These are phyloP conservation scores for Pachliopta kotzebuea DNA, from an alignment of 2,888 invertebrate genomes.

Conservation along the genomic window DNA sequence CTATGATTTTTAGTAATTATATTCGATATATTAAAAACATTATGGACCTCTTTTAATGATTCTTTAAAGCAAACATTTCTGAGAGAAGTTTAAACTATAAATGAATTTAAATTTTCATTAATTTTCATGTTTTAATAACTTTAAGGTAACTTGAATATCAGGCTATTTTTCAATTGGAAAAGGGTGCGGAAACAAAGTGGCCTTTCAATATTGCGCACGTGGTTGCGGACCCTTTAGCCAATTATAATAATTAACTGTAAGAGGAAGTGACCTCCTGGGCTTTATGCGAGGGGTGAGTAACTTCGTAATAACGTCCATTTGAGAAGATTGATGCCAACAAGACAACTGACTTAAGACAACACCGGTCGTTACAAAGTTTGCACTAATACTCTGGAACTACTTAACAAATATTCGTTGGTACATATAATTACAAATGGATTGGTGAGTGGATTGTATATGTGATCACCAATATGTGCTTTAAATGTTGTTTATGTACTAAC, in stretches of 20 bases:
- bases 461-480: not conserved
- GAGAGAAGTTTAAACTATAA: not conserved
- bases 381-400: slow-evolving; percentile 38
- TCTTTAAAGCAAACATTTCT: too few relatives aligned
- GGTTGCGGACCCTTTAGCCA: slow-evolving; percentile 58
- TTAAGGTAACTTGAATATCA: slow-evolving; percentile 22
- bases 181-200: slow-evolving; percentile 48
- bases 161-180: slow-evolving; percentile 32
- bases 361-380: slow-evolving; percentile 58
- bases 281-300: slow-evolving; percentile 53
- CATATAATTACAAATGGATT: not conserved
- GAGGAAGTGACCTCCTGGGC: slow-evolving; percentile 76
- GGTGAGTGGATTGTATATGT: not conserved
- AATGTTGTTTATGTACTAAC: too few relatives aligned
- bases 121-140: slow-evolving; percentile 30
- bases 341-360: slow-evolving; percentile 69
- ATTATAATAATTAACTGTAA: slow-evolving; percentile 78
- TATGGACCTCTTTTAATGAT: not conserved
- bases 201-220: slow-evolving; percentile 50
- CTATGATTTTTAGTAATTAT: too few relatives aligned
- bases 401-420: slow-evolving; percentile 19
- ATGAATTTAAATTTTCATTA: not conserved
- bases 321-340: slow-evolving; percentile 73
- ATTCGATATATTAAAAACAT: not conserved
- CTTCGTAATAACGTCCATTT: slow-evolving; percentile 70